Percentiles rank a stretch among this genome's conserved stretches.
Evolutionary conservation across 2,888 invertebrate genomes (phyloP).

Genomic region (Plemyria rubiginata): DNA sequence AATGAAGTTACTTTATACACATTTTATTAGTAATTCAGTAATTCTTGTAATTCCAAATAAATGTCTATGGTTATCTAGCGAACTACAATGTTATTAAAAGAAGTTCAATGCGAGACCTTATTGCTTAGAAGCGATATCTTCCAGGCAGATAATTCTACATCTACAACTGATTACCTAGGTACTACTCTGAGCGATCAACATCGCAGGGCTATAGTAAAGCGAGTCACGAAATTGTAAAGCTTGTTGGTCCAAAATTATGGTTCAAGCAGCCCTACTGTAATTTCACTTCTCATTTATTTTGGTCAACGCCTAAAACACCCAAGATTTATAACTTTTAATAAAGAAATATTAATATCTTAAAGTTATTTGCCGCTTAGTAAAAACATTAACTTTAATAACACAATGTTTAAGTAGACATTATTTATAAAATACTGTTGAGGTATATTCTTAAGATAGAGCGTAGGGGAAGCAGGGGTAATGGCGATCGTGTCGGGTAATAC

Average conservation of each 20-base stretch:
- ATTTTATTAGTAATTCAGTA: no score
- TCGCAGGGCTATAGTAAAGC: constrained; percentile 31
- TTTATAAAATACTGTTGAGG: neutral
- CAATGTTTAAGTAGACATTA: neutral
- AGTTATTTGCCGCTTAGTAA: neutral
- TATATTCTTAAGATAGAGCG: no score
- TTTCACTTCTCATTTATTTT: constrained; percentile 38
- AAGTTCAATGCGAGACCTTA: no score
- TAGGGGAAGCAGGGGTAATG: no score
- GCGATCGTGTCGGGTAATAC: no score
- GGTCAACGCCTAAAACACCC: constrained; percentile 25
- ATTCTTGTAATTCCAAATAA: no score
- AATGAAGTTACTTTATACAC: no score
- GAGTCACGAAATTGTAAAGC: constrained; percentile 40
- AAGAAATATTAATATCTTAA: constrained; percentile 8
- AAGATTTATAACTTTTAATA: constrained; percentile 18
- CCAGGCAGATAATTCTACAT: no score
- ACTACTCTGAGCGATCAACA: constrained; percentile 9
- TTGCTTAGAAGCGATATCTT: no score
- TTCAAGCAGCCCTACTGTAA: constrained; percentile 38
- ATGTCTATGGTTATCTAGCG: no score
- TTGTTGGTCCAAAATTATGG: constrained; percentile 37
- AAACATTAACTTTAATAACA: constrained; percentile 2
- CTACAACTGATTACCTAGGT: neutral
- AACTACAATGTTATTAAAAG: no score